Conservation (phyloP, 2,797 vertebrate species). For the Arrhamphus sclerolepis region DNA sequence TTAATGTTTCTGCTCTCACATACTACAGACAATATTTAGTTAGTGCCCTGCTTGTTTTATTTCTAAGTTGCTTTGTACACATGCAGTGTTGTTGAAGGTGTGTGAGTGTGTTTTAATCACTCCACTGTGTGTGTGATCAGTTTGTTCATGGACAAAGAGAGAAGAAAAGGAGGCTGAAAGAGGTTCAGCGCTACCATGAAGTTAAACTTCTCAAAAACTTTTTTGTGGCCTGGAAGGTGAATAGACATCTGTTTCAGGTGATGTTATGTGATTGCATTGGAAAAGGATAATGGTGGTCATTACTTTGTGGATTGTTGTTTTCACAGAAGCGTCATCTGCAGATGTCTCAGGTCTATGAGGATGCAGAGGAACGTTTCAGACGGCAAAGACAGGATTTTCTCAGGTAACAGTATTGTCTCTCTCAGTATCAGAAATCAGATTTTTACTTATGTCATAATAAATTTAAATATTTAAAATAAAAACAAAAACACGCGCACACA, state of each 20-base stretch:
- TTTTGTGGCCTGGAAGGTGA: constrained; percentile 85
- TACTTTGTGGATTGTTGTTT: constrained; percentile 13
- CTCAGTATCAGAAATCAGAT: neutral
- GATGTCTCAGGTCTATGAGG: constrained; percentile 51
- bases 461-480: no score
- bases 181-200: constrained; percentile 71
- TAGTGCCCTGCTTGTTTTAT: neutral
- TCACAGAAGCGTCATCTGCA: constrained; percentile 79
- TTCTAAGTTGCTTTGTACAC: no score
- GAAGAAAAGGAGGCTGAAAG: constrained; percentile 69
- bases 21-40: neutral
- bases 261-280: neutral
- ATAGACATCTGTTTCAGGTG: neutral
- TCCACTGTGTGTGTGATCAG: constrained; percentile 66
- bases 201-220: constrained; percentile 64
- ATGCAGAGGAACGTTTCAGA: constrained; percentile 75
- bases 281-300: constrained; percentile 1
- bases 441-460: no score
- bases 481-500: neutral
- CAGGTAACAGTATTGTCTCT: constrained; percentile 71
- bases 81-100: neutral
- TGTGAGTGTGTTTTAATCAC: neutral
- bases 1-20: neutral
- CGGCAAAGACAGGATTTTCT: constrained; percentile 56
- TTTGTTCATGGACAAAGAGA: constrained; percentile 68